These are phyloP conservation scores for Microhierax caerulescens DNA, from an alignment of 2,797 vertebrate genomes.

Conservation along the genomic window DNA sequence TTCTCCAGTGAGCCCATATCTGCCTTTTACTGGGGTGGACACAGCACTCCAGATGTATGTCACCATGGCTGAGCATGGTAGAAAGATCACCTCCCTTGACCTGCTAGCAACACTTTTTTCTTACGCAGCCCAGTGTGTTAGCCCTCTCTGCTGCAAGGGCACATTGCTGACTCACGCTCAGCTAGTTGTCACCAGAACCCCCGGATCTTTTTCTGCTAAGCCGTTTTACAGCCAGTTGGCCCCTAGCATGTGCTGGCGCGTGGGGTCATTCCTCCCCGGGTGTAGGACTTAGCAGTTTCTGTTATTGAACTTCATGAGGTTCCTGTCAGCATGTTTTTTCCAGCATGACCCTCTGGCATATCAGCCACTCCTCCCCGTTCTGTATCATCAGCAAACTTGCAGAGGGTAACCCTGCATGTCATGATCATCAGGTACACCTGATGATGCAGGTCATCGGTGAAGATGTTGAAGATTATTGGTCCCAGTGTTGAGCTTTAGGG, in stretches of 20 bases:
- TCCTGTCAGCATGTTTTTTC: neutral
- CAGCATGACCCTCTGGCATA: neutral
- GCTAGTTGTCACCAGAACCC: neutral
- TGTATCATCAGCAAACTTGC: too few species aligned
- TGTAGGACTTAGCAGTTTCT: neutral
- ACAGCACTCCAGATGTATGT: neutral
- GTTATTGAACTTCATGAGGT: neutral
- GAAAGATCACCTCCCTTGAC: neutral
- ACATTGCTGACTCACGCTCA: neutral
- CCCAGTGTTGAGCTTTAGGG: neutral
- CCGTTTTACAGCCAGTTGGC: neutral
- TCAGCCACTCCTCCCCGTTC: neutral
- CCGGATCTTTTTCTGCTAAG: neutral
- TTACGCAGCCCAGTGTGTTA: neutral
- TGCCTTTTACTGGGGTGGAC: neutral
- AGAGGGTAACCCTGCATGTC: too few species aligned
- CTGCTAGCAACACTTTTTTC: neutral
- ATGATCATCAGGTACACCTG: too few species aligned
- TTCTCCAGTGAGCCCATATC: neutral
- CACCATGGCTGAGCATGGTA: neutral
- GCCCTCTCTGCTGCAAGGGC: neutral
- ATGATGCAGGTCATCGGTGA: neutral
- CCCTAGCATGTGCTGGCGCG: neutral
- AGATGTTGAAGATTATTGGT: neutral
- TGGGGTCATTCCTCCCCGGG: neutral